Percentiles rank a stretch among this genome's conserved stretches.
Evolutionary conservation across 2,113 vertebrate genomes (phyloP).

Genomic region (Pachypanchax playfairii): DNA sequence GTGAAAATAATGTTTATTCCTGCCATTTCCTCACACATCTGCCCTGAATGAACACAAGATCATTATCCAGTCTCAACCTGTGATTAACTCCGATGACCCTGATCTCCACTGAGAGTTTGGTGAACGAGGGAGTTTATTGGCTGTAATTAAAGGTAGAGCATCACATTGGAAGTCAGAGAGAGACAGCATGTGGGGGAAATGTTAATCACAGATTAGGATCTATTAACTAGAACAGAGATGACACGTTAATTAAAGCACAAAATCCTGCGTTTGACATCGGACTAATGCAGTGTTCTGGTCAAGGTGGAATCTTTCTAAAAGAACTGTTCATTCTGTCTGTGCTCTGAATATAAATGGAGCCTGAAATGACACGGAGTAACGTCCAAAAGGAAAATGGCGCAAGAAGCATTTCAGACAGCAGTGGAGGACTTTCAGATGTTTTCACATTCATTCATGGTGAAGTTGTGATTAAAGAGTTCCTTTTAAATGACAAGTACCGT

Average conservation of each 20-base stretch:
- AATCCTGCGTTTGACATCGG: constrained; percentile 28
- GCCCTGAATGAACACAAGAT: constrained; percentile 61
- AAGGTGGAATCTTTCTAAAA: constrained; percentile 4
- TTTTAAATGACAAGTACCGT: no score
- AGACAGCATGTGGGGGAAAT: constrained; percentile 56
- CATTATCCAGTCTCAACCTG: constrained; percentile 65
- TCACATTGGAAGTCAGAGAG: constrained; percentile 64
- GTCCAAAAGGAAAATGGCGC: background rate
- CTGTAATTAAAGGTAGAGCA: constrained; percentile 68
- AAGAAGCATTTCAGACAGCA: no score
- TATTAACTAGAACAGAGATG: constrained; percentile 55
- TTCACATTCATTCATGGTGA: no score
- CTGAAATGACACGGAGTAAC: background rate
- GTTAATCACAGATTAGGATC: constrained; percentile 68
- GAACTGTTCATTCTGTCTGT: constrained; percentile 42
- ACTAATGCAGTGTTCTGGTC: constrained; percentile 9
- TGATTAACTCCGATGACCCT: constrained; percentile 71
- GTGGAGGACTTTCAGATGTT: no score
- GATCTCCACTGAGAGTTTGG: constrained; percentile 50
- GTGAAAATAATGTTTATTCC: constrained; percentile 62
- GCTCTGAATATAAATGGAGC: constrained; percentile 35
- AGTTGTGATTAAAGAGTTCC: no score
- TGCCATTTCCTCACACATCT: no score
- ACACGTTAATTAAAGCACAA: constrained; percentile 35
- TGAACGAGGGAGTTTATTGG: constrained; percentile 61